Base-by-base conservation (phyloP, 2,113 vertebrate genomes). In the Tychaedon coryphoeus region DNA sequence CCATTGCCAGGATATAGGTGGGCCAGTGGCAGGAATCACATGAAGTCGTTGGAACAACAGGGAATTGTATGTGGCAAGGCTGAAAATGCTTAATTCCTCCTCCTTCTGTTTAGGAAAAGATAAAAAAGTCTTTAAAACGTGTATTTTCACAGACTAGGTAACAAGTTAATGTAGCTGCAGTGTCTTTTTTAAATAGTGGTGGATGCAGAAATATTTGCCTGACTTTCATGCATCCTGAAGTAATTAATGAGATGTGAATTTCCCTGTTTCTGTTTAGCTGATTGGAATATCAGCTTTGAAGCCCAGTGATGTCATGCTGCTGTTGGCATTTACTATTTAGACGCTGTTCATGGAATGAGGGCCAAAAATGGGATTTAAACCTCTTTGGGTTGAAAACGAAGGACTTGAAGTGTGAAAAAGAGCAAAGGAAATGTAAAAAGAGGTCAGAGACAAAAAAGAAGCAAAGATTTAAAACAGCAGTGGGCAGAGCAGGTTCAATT, bases 81-180 rank as follows among this genome's bases (percentile, higher is more conserved):
- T 51, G 48, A 71, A 78, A 84, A 34, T 19, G 5, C 3, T 66
- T 47, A 47, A 42, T 26, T 73, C 9, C 5, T 47, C 11, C 22
- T 36, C 26, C 10, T 69, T 57, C 24, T 26, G 4, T 42, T 66
- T 10, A 58, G 26, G 3, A 84, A 84, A 87, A 60, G 7, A 64
- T 15, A 23, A 67, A 73, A 71, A 73, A 71, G 12, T 58, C 12
- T 57, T 62, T 38, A 64, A 87, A 87, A 77, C 0, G 0, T 33
- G 1, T 26, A 14, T 62, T 38, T 89, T 84, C 51, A 19, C 20
- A 60, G 28, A n/a, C 23, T 29, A 48, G 15, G 16, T 54, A 73
- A 42, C 14, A 17, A 5, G 0, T 43, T 58, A 19, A 62, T 34
- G 4, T 38, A 10, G 8, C 15, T 58, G 1, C 0, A 66, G 43